Base-by-base conservation (phyloP, 64 coral and sea anemone genomes). In the Catalaphyllia jardinei region DNA sequence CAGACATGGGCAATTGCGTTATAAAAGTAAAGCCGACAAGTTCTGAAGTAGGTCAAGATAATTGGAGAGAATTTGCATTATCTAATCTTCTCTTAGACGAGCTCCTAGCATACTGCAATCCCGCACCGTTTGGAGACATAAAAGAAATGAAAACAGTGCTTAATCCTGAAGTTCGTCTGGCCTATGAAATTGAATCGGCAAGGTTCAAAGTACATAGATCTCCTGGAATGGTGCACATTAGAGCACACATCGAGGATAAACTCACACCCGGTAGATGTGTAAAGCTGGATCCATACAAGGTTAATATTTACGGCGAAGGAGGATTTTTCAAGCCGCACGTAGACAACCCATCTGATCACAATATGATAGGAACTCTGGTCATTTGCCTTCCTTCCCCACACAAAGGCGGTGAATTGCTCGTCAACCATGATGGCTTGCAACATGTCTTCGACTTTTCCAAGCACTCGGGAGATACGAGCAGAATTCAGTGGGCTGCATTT, bases 61-160 rank as follows among this genome's bases (percentile, higher is more conserved):
- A 67, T 5, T 89, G 87, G 75, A 79, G 38, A 46, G 87, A 89
- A 29, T 89, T 67, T 25, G 19, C 22, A 50, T 67, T 89, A 3
- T 4, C 76, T 4, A 51, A 89, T 77, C 57, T 78, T 67, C 60
- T 11, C 3, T 15, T 77, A 10, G 75, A 79, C 3, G 60, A 89
- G 75, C 24, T 89, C 31, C 28, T 89, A 22, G 24, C 79, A n/a
- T 69, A 79, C n/a, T 89, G 87, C 61, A 52, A 59, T 51, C 87
- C 74, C n/a, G 87, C 75, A 79, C 55, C 75, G 61, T 89, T 89
- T 89, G 87, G 87, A 67, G 87, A 89, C 87, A 11, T 89, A 29
- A 79, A 69, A 11, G 75, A 62, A 67, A 89, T 89, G 75, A 49
- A 89, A 79, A 89, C 75, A 30, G 73, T 79, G 46, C 55, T 71